These are phyloP conservation scores for Aplysina aerophoba DNA, from an alignment of 37 sponge, comb jelly and placozoan genomes.

Conservation along the genomic window DNA sequence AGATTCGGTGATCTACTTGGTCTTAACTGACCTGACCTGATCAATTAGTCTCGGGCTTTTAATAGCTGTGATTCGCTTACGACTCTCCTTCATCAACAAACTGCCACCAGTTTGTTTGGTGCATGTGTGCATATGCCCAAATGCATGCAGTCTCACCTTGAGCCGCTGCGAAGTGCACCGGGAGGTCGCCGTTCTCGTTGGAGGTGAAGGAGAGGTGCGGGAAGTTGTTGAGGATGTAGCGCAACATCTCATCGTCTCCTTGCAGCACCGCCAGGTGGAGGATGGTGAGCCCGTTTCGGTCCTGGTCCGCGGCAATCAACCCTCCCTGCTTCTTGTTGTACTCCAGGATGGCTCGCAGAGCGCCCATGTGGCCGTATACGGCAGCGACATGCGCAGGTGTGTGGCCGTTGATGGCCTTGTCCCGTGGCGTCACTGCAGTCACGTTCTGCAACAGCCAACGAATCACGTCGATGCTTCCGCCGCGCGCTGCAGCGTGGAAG, in stretches of 20 bases:
- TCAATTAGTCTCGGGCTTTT: too few species aligned
- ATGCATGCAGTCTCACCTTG: conserved; percentile 45
- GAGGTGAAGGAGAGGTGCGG: conserved; percentile 43
- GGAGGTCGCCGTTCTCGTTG: conserved; percentile 63
- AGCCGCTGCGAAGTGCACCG: conserved; percentile 90
- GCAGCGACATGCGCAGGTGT: conserved; percentile 88
- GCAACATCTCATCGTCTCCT: conserved; percentile 69
- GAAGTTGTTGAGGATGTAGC: conserved; percentile 64
- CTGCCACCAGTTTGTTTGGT: too few species aligned
- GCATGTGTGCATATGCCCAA: not conserved
- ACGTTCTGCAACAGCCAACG: conserved; percentile 53
- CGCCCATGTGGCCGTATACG: conserved; percentile 60
- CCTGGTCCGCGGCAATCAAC: conserved; percentile 42
- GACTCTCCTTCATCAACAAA: too few species aligned
- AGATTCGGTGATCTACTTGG: too few species aligned
- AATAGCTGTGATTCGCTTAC: too few species aligned
- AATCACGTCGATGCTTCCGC: conserved; percentile 40
- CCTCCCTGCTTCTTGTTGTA: conserved; percentile 28
- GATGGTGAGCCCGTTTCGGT: conserved; percentile 62
- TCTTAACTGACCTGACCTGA: too few species aligned
- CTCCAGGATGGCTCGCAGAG: conserved; percentile 50
- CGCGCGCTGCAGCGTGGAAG: conserved; percentile 71
- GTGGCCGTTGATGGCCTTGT: conserved; percentile 59
- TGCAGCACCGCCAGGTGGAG: conserved; percentile 68
- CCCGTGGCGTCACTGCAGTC: not conserved